Base-by-base conservation (phyloP, 2,113 vertebrate species). In the Corythornis vintsioides region DNA sequence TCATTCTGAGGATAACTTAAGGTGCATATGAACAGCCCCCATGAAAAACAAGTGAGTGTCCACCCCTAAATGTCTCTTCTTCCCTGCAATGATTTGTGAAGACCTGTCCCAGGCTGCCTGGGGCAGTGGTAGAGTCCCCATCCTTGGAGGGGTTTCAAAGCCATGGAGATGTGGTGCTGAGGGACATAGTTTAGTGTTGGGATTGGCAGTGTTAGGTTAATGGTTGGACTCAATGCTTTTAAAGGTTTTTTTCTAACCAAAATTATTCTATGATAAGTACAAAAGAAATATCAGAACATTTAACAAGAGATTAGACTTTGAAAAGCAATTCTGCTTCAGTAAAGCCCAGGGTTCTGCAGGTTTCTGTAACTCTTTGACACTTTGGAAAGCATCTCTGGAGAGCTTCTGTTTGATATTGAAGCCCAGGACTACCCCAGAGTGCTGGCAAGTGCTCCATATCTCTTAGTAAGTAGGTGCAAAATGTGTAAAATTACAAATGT, bases 21-120 rank as follows among this genome's bases (percentile, higher is more conserved):
- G 22, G 15, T 43, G 4, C 11, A 3, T 7, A 12, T 59, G 33
- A 85, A 16, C 12, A 45, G 5, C 3, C 1, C 7, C 17, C 3
- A 0, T 9, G 19, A 91, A 85, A 15, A 35, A 33, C 17, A 29
- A 61, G 24, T 33, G 26, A 59, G 11, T 24, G 9, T 47, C 22
- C 22, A 86, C 29, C 6, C 9, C 9, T 33, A 72, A 52, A 21
- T 26, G 50, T 52, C 13, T 26, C 50, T 52, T 52, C 50, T 52
- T 15, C 50, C 24, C 50, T 26, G 13, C 15, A 24, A 24, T 21
- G 48, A 22, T 24, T 47, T 50, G 48, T 24, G 7, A 26, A 15
- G 50, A 8, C 25, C 50, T 26, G 14, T 25, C 13, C 50, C 25
- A 52, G 50, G 50, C 50, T 52, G 50, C 50, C 50, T 25, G 26